Percentiles rank a stretch among this genome's conserved stretches.
Evolutionary conservation across 2,113 vertebrate species (phyloP).

Genomic region (Atherinomorus stipes): DNA sequence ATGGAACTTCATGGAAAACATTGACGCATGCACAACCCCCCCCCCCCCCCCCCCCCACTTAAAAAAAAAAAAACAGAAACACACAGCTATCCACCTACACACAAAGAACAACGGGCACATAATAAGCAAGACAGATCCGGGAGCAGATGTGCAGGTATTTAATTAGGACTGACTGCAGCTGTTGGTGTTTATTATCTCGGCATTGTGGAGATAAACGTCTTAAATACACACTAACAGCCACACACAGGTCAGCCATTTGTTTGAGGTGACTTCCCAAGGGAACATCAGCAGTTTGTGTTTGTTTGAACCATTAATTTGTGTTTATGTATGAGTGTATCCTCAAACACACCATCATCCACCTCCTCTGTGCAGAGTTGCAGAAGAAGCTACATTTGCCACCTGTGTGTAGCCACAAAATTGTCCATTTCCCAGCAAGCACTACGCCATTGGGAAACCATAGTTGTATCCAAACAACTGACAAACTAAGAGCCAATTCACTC

Average conservation of each 20-base stretch:
- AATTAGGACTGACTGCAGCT: conserved; percentile 75
- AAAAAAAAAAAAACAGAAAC: neutral
- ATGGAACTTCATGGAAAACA: no score
- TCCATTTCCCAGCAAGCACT: conserved; percentile 18
- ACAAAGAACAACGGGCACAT: conserved; percentile 24
- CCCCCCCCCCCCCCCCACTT: no score
- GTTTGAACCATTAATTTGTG: conserved; percentile 22
- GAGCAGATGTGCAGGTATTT: conserved; percentile 78
- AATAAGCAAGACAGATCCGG: conserved; percentile 45
- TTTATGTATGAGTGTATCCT: conserved; percentile 9
- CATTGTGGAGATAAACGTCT: conserved; percentile 51
- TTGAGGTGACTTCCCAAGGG: conserved; percentile 45
- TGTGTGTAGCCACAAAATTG: conserved; percentile 33
- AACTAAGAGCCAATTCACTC: conserved; percentile 19
- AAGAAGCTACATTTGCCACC: conserved; percentile 10
- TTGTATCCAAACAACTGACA: conserved; percentile 35
- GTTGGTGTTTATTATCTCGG: conserved; percentile 71
- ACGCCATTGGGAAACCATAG: conserved; percentile 48
- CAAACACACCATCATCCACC: conserved; percentile 4
- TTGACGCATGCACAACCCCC: conserved; percentile 10
- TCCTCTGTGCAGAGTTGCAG: conserved; percentile 2
- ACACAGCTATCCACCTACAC: conserved; percentile 14
- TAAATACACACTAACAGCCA: conserved; percentile 32
- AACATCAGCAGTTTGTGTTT: conserved; percentile 34
- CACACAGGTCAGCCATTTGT: conserved; percentile 53